These are phyloP conservation scores for Diceros bicornis DNA, from an alignment of 2,797 vertebrate genomes.

Conservation along the genomic window DNA sequence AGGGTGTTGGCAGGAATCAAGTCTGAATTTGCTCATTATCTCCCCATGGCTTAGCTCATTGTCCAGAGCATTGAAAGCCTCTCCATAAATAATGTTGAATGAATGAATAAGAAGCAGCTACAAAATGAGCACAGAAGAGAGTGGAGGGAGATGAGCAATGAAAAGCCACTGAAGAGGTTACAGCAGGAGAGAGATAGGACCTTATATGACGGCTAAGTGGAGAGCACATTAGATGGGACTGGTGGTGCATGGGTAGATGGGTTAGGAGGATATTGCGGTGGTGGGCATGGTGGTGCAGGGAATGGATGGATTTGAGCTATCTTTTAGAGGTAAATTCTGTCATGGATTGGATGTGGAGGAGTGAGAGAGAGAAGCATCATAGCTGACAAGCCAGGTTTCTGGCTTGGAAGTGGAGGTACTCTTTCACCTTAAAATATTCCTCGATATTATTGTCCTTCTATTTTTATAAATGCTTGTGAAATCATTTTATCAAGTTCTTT, in stretches of 20 bases:
- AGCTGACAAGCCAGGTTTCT: slow-evolving; percentile 17
- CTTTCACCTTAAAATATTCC: slow-evolving; percentile 65
- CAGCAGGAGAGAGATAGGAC: background rate
- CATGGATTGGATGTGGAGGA: background rate
- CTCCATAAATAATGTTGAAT: background rate
- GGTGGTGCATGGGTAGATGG: background rate
- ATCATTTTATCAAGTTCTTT: slow-evolving; percentile 63
- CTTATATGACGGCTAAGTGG: background rate
- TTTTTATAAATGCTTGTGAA: slow-evolving; percentile 68
- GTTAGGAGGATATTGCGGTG: background rate
- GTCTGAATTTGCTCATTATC: slow-evolving; percentile 42
- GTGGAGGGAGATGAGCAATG: background rate
- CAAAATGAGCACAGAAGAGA: background rate
- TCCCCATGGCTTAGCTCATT: background rate
- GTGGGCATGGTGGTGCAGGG: background rate
- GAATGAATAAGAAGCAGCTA: background rate
- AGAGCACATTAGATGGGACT: background rate
- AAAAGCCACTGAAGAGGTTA: background rate
- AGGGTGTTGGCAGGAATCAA: background rate
- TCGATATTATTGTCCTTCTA: slow-evolving; percentile 63
- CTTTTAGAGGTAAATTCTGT: background rate
- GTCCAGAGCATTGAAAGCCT: background rate
- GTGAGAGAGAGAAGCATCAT: background rate
- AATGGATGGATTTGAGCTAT: background rate
- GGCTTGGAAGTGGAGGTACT: background rate